phyloP scores from a whole-genome alignment of 2,888 invertebrate genomes.

The Protodeltote pygarga region DNA sequence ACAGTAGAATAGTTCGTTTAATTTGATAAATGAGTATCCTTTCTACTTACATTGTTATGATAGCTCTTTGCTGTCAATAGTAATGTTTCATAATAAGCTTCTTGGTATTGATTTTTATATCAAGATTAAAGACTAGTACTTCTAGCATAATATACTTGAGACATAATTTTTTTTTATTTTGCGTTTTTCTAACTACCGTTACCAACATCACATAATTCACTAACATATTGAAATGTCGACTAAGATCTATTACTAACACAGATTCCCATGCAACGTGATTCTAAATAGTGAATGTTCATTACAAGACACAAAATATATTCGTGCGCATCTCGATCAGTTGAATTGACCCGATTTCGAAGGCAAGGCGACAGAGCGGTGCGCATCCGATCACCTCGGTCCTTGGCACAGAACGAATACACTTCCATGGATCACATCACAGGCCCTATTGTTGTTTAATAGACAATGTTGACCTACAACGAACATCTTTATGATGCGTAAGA shows the following conservation, averaged over 20 bases:
- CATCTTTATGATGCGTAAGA: constrained; percentile 63
- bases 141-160: no score
- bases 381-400: constrained; percentile 78
- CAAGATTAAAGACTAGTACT: no score
- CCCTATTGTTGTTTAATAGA: constrained; percentile 75
- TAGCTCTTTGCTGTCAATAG: neutral
- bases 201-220: no score
- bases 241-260: neutral
- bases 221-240: no score
- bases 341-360: constrained; percentile 66
- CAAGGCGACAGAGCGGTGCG: constrained; percentile 74
- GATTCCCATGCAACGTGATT: constrained; percentile 22
- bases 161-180: no score
- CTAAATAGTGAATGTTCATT: constrained; percentile 32
- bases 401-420: constrained; percentile 71
- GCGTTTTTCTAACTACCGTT: no score
- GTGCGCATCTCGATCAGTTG: constrained; percentile 45
- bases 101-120: no score
- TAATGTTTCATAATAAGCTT: neutral
- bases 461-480: constrained; percentile 67
- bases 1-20: constrained; percentile 14
- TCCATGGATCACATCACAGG: constrained; percentile 74
- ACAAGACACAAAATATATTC: constrained; percentile 21
- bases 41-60: constrained; percentile 8
- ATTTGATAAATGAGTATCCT: constrained; percentile 13